Evolutionary conservation across 1,140 invertebrate genomes (phyloP).

Genomic region (Dinothrombium tinctorium): DNA sequence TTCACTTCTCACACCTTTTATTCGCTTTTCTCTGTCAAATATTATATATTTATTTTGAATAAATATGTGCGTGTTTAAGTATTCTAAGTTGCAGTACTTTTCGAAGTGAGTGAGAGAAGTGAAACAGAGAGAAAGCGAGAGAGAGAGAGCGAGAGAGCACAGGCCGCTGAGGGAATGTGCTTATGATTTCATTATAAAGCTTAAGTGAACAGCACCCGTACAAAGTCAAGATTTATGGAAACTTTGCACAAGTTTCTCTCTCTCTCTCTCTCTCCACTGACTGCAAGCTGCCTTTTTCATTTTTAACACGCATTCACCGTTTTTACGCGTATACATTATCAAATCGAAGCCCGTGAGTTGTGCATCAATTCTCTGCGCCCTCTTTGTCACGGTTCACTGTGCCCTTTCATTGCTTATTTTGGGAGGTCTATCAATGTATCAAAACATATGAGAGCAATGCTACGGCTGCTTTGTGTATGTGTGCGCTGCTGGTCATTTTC

Average conservation of each 20-base stretch:
- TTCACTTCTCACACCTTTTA: no score
- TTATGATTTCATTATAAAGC: not conserved
- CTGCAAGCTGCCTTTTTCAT: not conserved
- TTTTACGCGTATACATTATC: no score
- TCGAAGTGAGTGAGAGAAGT: not conserved
- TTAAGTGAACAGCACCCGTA: not conserved
- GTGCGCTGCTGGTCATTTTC: no score
- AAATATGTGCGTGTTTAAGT: not conserved
- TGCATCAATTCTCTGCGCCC: no score
- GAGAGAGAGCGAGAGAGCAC: not conserved
- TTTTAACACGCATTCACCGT: no score
- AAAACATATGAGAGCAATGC: no score
- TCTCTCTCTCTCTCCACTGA: conserved; percentile 2
- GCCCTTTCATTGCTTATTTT: no score
- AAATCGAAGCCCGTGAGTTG: no score
- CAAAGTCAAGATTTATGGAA: not conserved
- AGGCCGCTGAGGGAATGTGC: not conserved
- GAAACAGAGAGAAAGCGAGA: conserved; percentile 1
- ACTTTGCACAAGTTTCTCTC: not conserved
- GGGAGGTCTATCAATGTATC: no score
- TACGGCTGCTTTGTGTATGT: no score
- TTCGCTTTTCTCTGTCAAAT: not conserved
- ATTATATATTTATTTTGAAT: not conserved
- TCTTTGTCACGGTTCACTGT: no score
- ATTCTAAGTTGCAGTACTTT: not conserved